Evolutionary conservation across 2,797 vertebrate species (phyloP), one percentile per base, ranked within the genome.

Genomic region (Arctocebus calabarensis): DNA sequence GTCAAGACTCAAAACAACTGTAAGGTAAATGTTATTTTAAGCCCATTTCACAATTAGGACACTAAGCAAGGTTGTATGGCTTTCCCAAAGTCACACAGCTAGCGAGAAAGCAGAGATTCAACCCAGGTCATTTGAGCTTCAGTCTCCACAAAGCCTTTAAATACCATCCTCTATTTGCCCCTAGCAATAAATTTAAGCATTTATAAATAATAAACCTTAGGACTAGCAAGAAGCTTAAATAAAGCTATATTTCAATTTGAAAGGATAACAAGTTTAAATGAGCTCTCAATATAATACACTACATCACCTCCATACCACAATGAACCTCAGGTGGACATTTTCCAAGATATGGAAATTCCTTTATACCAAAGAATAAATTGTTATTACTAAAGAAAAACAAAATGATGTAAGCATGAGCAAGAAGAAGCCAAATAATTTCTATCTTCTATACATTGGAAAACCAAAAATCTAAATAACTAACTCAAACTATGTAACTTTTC

Each of bases 11-110:
- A 85, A 88, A 93, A 82, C 66, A 77, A 71, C 32, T 68, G 32
- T 74, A 40, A 66, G 74, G 20, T 55, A 37, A 1, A 40, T 81
- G 61, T 45, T 88, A 20, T 62, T 68, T 55, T 43, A 96, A 81
- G 85, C 4, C 27, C 34, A 93, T 32, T 93, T 77, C 85, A 87
- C 68, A 85, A 86, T 92, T n/a, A 93, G 75, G 43, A 68, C 64
- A 34, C 34, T 48, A 40, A 79, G 29, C 34, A 94, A 84, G 25
- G 70, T 78, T 45, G 81, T 23, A 23, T 25, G 43, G 11, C 25
- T 66, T 73, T 91, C 84, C 64, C 75, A 86, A 25, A 14, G 48
- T 84, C 68, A 94, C 73, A 94, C 1, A 66, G 70, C n/a, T 85
- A 57, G 10, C 79, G 6, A 68, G 32, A 93, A 23, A 68, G 45